Percentiles rank a stretch among this genome's conserved stretches.
These are phyloP conservation scores for Mycogona germanica DNA, from an alignment of 2,888 invertebrate genomes.

Conservation along the genomic window DNA sequence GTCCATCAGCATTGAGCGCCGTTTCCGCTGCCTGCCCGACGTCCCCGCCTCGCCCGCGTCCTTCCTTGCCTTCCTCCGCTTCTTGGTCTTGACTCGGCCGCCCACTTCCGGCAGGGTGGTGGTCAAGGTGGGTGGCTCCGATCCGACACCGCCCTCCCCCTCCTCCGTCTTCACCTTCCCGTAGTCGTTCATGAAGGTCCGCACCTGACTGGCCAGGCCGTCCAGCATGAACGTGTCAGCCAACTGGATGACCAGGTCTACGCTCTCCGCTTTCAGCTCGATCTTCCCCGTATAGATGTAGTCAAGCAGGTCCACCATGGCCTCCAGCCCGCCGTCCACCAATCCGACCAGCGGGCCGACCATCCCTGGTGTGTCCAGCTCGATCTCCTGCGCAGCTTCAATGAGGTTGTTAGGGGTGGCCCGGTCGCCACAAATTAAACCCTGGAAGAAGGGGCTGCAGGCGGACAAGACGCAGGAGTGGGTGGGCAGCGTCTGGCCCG, in stretches of 20 bases:
- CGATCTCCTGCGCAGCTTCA: not conserved
- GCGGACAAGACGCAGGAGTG: constrained; percentile 1
- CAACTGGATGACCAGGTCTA: not conserved
- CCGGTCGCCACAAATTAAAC: not conserved
- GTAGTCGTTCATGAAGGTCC: not conserved
- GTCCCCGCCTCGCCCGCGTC: too few species aligned
- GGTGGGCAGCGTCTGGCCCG: not conserved
- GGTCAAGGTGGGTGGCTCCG: too few species aligned
- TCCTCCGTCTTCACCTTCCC: not conserved
- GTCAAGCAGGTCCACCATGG: not conserved
- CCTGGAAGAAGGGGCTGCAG: constrained; percentile 3
- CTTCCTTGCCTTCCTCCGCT: too few species aligned
- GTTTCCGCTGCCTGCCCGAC: too few species aligned
- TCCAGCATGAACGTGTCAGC: not conserved
- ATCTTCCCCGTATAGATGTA: not conserved
- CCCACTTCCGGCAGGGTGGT: too few species aligned
- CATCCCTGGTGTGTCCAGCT: not conserved
- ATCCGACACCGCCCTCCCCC: not conserved
- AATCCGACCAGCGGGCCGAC: not conserved
- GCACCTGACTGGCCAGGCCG: not conserved
- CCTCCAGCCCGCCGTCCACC: not conserved
- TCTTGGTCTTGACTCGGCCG: too few species aligned
- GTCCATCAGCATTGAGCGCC: too few species aligned
- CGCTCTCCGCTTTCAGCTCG: not conserved
- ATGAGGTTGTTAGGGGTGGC: not conserved